Evolutionary conservation across 2,113 vertebrate species (phyloP).

Genomic region (Trochalopteron elliotii): DNA sequence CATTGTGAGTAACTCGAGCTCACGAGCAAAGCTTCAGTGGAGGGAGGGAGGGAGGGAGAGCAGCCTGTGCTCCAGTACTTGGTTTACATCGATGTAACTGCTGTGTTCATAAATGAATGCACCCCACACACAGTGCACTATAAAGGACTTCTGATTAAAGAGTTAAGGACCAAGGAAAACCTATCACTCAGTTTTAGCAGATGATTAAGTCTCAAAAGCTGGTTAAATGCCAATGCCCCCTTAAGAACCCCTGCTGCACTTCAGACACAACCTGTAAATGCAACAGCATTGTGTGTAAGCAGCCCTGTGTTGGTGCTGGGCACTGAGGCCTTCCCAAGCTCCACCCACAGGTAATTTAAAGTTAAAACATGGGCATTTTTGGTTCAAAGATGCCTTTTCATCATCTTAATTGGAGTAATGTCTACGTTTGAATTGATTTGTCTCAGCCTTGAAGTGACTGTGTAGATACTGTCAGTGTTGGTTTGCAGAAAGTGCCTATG

Average conservation of each 20-base stretch:
- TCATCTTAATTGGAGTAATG: not conserved
- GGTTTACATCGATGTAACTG: not conserved
- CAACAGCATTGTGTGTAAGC: not conserved
- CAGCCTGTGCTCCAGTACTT: not conserved
- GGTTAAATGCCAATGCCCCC: not conserved
- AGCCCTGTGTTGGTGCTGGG: not conserved
- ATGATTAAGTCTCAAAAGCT: not conserved
- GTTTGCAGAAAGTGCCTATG: not conserved
- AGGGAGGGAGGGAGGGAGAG: not conserved
- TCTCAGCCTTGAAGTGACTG: not conserved
- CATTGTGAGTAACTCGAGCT: not conserved
- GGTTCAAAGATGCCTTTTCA: not conserved
- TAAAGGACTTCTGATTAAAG: conserved; percentile 8
- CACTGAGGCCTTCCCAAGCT: not conserved
- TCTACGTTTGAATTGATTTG: not conserved
- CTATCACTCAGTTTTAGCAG: not conserved
- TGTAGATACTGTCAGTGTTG: not conserved
- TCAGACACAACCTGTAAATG: not conserved
- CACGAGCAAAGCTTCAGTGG: not conserved
- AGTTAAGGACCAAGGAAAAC: conserved; percentile 10
- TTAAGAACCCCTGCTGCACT: not conserved
- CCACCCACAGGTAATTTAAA: not conserved
- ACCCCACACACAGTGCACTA: not conserved
- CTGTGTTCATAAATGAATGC: not conserved
- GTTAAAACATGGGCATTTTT: not conserved